phyloP scores from a whole-genome alignment of 92 coral and sea anemone genomes.

The Parazoanthus atlanticus region DNA sequence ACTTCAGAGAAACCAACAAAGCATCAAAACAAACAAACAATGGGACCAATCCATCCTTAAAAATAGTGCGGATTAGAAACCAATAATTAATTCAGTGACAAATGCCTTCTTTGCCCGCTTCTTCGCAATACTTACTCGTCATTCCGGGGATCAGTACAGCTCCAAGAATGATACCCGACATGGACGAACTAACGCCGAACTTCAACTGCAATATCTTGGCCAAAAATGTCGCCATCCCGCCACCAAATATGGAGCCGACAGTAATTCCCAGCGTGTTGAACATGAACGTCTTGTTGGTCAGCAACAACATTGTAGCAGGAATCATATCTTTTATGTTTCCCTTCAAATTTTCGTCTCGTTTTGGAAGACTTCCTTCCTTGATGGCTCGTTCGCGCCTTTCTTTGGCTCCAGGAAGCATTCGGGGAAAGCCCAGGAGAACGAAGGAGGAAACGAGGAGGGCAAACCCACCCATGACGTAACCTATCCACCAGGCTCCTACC shows the following conservation, averaged over 20 bases:
- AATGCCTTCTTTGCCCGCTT: not conserved
- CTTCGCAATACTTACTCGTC: conserved; percentile 33
- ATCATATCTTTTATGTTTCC: conserved; percentile 55
- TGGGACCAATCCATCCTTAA: too few relatives aligned
- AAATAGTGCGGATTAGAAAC: too few relatives aligned
- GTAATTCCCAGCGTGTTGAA: conserved; percentile 72
- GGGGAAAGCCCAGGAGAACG: conserved; percentile 80
- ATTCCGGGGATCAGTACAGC: conserved; percentile 53
- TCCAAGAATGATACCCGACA: conserved; percentile 66
- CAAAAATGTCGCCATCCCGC: conserved; percentile 59
- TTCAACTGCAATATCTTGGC: conserved; percentile 69
- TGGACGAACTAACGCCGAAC: conserved; percentile 57
- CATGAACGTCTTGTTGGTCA: conserved; percentile 70
- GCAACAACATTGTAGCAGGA: conserved; percentile 65
- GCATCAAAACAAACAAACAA: too few relatives aligned
- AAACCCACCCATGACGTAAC: conserved; percentile 68
- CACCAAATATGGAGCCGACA: conserved; percentile 58
- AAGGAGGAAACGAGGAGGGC: conserved; percentile 54
- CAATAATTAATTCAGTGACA: too few relatives aligned
- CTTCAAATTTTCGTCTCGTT: conserved; percentile 50
- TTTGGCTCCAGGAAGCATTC: conserved; percentile 75
- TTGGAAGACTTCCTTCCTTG: conserved; percentile 61
- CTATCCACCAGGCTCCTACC: conserved; percentile 99
- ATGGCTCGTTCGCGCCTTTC: conserved; percentile 68
- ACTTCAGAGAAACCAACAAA: too few relatives aligned